phyloP scores from a whole-genome alignment of 2,113 vertebrate genomes.

The Paratilapia polleni region DNA sequence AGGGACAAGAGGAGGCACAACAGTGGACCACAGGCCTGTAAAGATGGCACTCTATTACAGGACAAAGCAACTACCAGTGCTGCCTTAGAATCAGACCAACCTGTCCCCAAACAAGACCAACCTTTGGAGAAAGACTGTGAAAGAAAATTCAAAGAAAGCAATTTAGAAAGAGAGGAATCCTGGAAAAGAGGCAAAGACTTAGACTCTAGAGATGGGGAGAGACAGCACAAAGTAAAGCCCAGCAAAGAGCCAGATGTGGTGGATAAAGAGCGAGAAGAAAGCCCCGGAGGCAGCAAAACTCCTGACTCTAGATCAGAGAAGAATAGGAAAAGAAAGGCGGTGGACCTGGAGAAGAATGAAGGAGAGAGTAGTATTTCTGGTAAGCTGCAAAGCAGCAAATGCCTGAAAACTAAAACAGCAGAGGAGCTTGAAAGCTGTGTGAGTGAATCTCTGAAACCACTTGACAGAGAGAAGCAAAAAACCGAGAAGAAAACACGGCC shows the following conservation, averaged over 20 bases:
- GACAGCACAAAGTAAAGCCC: slow-evolving; percentile 77
- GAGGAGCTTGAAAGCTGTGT: background rate
- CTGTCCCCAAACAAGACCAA: slow-evolving; percentile 62
- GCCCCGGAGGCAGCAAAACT: slow-evolving; percentile 9
- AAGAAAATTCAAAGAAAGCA: slow-evolving; percentile 78
- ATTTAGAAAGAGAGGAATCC: slow-evolving; percentile 60
- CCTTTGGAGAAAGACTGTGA: slow-evolving; percentile 82
- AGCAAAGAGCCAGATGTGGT: background rate
- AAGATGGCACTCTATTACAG: slow-evolving; percentile 84
- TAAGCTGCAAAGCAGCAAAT: slow-evolving; percentile 1
- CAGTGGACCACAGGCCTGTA: slow-evolving; percentile 79
- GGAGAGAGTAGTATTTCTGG: background rate
- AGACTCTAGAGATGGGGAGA: slow-evolving; percentile 70
- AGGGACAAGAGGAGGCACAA: slow-evolving; percentile 81
- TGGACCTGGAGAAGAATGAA: background rate
- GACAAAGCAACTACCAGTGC: slow-evolving; percentile 82
- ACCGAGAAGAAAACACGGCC: slow-evolving; percentile 40
- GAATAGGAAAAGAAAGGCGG: slow-evolving; percentile 60
- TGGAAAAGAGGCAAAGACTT: slow-evolving; percentile 82
- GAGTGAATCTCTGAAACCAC: slow-evolving; percentile 1
- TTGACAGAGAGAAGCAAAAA: slow-evolving; percentile 43
- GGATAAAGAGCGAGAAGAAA: slow-evolving; percentile 56
- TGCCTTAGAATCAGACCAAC: slow-evolving; percentile 61
- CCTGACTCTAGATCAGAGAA: slow-evolving; percentile 67
- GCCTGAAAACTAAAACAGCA: background rate